phyloP scores from a whole-genome alignment of 23 tunicate species.

The Diplosoma virens region DNA sequence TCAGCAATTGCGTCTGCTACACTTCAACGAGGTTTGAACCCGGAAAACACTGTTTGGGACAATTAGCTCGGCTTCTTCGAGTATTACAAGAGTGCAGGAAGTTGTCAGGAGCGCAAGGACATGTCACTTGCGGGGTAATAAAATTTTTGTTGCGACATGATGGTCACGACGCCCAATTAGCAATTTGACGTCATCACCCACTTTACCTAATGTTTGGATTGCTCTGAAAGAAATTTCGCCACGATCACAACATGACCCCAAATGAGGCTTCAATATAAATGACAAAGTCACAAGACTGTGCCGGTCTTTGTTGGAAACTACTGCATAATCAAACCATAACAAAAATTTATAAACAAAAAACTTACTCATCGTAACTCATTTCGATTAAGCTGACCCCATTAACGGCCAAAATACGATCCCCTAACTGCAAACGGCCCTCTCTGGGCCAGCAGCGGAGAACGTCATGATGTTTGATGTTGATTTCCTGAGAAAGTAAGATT shows the following conservation, averaged over 20 bases:
- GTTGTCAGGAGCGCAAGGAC: too few relatives aligned
- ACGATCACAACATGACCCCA: too few relatives aligned
- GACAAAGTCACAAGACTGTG: too few relatives aligned
- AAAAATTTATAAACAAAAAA: background rate
- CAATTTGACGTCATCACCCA: conserved; percentile 34
- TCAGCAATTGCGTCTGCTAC: too few relatives aligned
- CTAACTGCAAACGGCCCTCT: conserved; percentile 43
- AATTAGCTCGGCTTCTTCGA: too few relatives aligned
- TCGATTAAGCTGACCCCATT: conserved; percentile 42
- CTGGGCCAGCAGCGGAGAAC: conserved; percentile 48
- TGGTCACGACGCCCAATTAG: conserved; percentile 31
- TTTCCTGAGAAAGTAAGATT: background rate
- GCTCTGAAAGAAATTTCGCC: conserved; percentile 19
- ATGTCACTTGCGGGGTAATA: too few relatives aligned
- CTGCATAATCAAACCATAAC: background rate
- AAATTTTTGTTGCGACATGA: conserved; percentile 33
- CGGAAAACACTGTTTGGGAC: too few relatives aligned
- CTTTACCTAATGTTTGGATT: conserved; percentile 20
- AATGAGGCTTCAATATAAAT: too few relatives aligned
- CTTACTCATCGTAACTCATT: conserved; percentile 45
- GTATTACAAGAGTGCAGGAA: too few relatives aligned
- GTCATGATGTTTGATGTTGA: background rate
- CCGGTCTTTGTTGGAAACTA: too few relatives aligned
- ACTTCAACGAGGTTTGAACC: too few relatives aligned
- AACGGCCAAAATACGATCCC: conserved; percentile 49